A percentile compares a stretch with the other conserved stretches of the same genome.
Conservation (phyloP, 2,113 vertebrate genomes). For the Dendropsophus ebraccatus region DNA sequence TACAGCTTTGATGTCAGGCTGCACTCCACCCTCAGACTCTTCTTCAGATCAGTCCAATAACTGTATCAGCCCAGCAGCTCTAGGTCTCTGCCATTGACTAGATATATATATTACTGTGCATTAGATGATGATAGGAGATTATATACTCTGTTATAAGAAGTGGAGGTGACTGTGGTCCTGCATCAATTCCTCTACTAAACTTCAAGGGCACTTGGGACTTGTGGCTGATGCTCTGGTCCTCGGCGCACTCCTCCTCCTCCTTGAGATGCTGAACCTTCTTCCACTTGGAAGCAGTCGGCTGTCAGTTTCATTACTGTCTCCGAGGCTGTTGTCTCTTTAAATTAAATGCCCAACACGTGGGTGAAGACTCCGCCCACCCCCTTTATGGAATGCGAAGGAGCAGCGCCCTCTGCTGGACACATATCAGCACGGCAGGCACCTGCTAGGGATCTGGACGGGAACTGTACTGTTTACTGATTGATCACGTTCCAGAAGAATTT, state of each 20-base stretch:
- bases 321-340: slow-evolving; percentile 51
- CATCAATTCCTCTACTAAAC: background rate
- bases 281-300: background rate
- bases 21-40: slow-evolving; percentile 32
- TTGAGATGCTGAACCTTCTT: slow-evolving; percentile 31
- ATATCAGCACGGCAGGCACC: background rate
- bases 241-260: background rate
- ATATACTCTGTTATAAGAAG: background rate
- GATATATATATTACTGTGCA: background rate
- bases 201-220: too few relatives aligned
- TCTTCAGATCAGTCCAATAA: background rate
- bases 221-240: slow-evolving; percentile 36
- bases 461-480: background rate
- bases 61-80: background rate
- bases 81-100: background rate
- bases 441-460: background rate
- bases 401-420: slow-evolving; percentile 66
- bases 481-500: too few relatives aligned
- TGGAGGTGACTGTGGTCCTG: background rate
- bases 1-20: slow-evolving; percentile 5
- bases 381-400: slow-evolving; percentile 38
- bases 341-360: slow-evolving; percentile 55
- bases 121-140: background rate
- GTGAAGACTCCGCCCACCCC: background rate
- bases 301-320: background rate